Evolutionary conservation across 2,797 vertebrate species (phyloP), one percentile per base, ranked within the genome.

Genomic region (Austrolebias charrua): DNA sequence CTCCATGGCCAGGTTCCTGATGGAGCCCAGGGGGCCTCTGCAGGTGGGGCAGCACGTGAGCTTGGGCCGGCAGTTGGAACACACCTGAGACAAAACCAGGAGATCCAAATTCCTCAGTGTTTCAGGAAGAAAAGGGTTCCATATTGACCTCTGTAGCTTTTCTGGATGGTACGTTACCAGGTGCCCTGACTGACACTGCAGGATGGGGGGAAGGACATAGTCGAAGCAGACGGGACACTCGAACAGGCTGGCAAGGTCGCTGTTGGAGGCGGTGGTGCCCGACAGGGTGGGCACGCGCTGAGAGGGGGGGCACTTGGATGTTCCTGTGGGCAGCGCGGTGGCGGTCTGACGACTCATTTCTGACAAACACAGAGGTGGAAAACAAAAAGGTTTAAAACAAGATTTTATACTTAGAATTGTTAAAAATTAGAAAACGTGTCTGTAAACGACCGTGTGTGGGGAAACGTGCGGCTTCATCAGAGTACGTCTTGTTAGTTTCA

Each of bases 331-430:
- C 75, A 99, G 93, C 73, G 98, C 95, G 90, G 98, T 95, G 69
- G 96, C 98, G 77, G 97, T 98, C 95, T 99, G 98, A 88, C 98
- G 97, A 96, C 97, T 99, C 98, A 99, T 99, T 94, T 97, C 98
- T 99, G 90, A 7, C 7, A 14, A 42, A 4, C 6, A 61, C 6
- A 61, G 33, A 31, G 5, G 24, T 24, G 24, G 24, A 24, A 24
- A 24, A 24, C 24, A 24, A 1, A 24, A 24, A 24, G 24, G 24
- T 24, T 24, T 2, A 24, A 24, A 24, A 24, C 24, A 24, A 24
- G 24, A 24, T 24, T 24, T 24, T 24, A 24, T 24, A 24, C 24
- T 24, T 24, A 24, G 24, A 24, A 24, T 24, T 24, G 24, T 24
- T 24, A 24, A 24, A 24, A 24, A 24, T 24, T 1, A 24, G 24